Evolutionary conservation across 1,140 invertebrate species (phyloP).

Genomic region (Caligus rogercresseyi): DNA sequence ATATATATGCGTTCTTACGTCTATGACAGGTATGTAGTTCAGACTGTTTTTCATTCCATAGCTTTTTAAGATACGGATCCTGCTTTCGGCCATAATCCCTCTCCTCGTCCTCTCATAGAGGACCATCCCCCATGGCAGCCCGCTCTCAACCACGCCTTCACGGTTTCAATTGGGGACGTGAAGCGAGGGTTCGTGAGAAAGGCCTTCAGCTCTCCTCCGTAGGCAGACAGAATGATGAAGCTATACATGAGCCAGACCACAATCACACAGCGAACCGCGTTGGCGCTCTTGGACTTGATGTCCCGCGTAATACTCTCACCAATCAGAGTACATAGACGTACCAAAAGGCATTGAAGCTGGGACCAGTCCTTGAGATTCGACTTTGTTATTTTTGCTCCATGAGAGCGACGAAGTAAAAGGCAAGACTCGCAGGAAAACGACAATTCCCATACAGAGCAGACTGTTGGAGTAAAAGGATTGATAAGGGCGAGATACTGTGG

Average conservation of each 20-base stretch:
- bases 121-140: conserved; percentile 17
- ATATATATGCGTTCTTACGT: no score
- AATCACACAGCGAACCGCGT: conserved; percentile 7
- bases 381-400: neutral
- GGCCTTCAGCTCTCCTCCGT: conserved; percentile 8
- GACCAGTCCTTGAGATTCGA: conserved; percentile 2
- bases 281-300: neutral
- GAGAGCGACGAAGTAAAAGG: neutral
- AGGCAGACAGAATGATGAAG: conserved; percentile 3
- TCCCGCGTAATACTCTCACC: conserved; percentile 12
- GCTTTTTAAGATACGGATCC: conserved; percentile 1
- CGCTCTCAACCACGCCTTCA: conserved; percentile 1
- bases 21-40: neutral
- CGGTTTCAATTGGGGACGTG: conserved; percentile 2
- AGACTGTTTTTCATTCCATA: conserved; percentile 12
- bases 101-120: conserved; percentile 18
- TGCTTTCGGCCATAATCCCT: neutral
- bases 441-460: neutral
- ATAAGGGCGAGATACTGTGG: conserved; percentile 7
- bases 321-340: neutral
- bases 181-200: conserved; percentile 15
- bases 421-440: neutral
- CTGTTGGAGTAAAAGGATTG: neutral
- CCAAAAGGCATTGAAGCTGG: neutral
- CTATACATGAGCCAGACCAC: conserved; percentile 11